A percentile compares a stretch with the other conserved stretches of the same genome.
Conservation (phyloP, 2,113 vertebrate species). For the Todiramphus saurophagus region DNA sequence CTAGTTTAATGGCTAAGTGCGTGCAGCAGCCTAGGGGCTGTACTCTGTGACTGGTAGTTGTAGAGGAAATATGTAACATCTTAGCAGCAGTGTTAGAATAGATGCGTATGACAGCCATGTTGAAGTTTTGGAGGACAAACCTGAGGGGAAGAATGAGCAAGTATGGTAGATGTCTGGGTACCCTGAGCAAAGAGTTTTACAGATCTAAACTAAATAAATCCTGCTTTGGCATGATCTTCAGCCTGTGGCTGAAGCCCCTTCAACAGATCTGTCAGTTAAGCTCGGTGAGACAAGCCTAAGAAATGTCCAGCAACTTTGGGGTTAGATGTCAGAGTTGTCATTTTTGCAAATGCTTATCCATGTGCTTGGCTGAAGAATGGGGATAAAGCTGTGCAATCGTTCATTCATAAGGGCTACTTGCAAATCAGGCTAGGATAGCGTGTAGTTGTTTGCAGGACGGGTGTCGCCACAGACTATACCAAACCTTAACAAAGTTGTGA, state of each 20-base stretch:
- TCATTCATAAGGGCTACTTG: neutral
- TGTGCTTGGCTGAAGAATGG: neutral
- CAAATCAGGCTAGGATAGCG: neutral
- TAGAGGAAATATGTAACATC: neutral
- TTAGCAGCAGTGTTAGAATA: neutral
- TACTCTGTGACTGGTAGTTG: neutral
- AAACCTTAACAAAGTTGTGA: neutral
- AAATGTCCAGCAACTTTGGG: neutral
- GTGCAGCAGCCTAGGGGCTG: neutral
- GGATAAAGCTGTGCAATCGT: neutral
- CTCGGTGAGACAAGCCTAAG: neutral
- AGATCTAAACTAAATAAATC: neutral
- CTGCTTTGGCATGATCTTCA: neutral
- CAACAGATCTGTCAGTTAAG: neutral
- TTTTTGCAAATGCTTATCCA: neutral
- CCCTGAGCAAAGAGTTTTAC: neutral
- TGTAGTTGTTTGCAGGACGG: neutral
- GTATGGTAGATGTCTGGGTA: neutral
- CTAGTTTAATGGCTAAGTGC: neutral
- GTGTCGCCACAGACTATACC: neutral
- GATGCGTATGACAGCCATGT: neutral
- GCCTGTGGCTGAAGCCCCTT: neutral
- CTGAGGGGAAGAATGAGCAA: neutral
- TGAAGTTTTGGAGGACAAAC: neutral
- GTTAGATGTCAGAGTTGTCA: neutral